Base-by-base conservation (phyloP, 2,888 invertebrate genomes). In the Caradrina clavipalpis region DNA sequence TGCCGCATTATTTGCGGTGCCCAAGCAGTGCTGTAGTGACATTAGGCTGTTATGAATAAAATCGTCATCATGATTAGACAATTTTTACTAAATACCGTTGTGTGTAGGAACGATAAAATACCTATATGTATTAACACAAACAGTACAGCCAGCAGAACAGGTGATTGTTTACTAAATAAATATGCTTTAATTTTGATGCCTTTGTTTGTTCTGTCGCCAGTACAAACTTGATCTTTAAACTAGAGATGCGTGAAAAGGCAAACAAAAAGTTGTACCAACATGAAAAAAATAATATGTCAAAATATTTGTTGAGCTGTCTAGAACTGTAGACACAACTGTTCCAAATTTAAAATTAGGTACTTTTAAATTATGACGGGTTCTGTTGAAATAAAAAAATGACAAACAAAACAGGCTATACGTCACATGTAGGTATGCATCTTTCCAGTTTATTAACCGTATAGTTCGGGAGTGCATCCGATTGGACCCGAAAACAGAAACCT, bases 171-270 rank as follows among this genome's bases (percentile, higher is more conserved):
- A 55, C 17, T 51, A 13, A 50, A 31, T 47, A 68, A 76, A 73
- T 49, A 57, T 49, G 35, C 17, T 19, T 66, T 51, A 55, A 10
- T 56, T 58, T 53, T 66, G n/a, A 65, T 50, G 13, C 7, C 15
- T 50, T 76, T 56, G 62, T 78, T 61, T 58, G 49, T 15, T 51
- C 3, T 64, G 54, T 55, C 61, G 50, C 60, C 45, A 42, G 19
- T 26, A 13, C 39, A 55, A 50, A 75, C 69, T 57, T 57, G 69
- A 75, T 76, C 76, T 79, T 75, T 75, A 47, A 22, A 61, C 63
- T 31, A 42, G 62, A 59, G 1, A 17, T 60, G 55, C 19, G 57
- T 78, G 61, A 61, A 75, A 73, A 42, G 31, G 7, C 61, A 80
- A 77, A 69, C 61, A 80, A 69, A 67, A 47, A 11, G 17, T 45